Conservation (phyloP, 1,140 invertebrate genomes). For the Lordiphosa clarofinis region DNA sequence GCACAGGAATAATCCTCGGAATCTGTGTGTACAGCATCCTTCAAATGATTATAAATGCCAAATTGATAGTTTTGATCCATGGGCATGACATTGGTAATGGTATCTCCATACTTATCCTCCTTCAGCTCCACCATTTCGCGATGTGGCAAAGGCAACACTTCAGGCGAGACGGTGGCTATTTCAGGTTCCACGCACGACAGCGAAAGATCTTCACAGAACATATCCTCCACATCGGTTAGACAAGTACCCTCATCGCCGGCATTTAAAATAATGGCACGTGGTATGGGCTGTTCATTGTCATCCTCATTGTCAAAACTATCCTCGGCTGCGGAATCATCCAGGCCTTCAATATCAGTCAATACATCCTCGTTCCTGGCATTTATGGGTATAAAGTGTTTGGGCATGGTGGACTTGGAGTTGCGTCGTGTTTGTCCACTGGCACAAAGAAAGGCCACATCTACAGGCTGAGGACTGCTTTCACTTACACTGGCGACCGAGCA, state of each 20-base stretch:
- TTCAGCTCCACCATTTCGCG: slow-evolving; percentile 80
- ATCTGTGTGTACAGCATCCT: slow-evolving; percentile 79
- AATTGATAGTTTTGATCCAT: slow-evolving; percentile 77
- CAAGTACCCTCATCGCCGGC: slow-evolving; percentile 60
- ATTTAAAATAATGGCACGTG: slow-evolving; percentile 2
- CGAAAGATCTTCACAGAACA: slow-evolving; percentile 70
- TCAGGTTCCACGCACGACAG: background rate
- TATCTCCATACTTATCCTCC: slow-evolving; percentile 80
- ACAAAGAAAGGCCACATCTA: slow-evolving; percentile 66
- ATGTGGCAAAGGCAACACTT: slow-evolving; percentile 75
- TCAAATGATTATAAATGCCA: slow-evolving; percentile 68
- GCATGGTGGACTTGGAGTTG: slow-evolving; percentile 44
- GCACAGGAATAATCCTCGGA: slow-evolving; percentile 80
- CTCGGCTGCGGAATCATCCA: too few species aligned
- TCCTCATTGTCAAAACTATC: too few species aligned
- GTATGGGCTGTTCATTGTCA: too few species aligned
- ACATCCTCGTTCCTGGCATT: slow-evolving; percentile 2
- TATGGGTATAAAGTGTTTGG: slow-evolving; percentile 35
- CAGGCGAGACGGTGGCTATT: slow-evolving; percentile 41
- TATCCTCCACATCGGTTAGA: slow-evolving; percentile 79
- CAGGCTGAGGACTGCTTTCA: slow-evolving; percentile 45
- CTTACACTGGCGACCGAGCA: slow-evolving; percentile 31
- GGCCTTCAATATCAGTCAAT: too few species aligned
- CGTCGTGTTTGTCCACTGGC: slow-evolving; percentile 45
- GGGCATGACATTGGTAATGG: slow-evolving; percentile 80